Evolutionary conservation across 2,113 vertebrate species (phyloP).

Genomic region (Prunella himalayana): DNA sequence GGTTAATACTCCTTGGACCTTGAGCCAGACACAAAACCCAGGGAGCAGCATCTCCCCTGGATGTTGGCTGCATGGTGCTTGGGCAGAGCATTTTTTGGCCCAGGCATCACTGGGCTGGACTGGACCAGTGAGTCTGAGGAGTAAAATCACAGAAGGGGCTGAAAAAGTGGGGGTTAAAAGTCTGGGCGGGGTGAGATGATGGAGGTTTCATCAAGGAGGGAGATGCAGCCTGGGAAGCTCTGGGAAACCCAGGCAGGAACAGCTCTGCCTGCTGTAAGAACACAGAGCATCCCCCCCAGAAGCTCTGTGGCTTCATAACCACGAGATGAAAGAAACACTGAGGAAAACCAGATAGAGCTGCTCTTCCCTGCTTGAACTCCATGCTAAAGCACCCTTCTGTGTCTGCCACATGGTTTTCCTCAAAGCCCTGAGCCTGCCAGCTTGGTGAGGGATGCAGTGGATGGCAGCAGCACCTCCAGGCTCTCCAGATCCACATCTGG

Average conservation of each 20-base stretch:
- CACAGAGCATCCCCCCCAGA: not conserved
- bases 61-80: rapidly evolving
- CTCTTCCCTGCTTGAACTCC: not conserved
- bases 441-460: not conserved
- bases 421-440: not conserved
- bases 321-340: not conserved
- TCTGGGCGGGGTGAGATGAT: not conserved
- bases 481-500: not conserved
- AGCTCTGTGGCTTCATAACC: not conserved
- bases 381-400: not conserved
- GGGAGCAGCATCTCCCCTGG: not conserved
- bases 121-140: too few species aligned
- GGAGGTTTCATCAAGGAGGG: not conserved
- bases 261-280: not conserved
- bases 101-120: not conserved
- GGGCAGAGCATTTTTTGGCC: not conserved
- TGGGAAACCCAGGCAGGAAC: not conserved
- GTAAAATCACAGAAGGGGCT: not conserved
- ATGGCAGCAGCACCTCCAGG: not conserved
- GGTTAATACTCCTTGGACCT: not conserved
- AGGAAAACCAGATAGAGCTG: not conserved
- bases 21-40: not conserved
- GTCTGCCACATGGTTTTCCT: not conserved
- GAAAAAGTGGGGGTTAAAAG: not conserved
- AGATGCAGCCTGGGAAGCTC: not conserved